Percentiles rank a stretch among this genome's conserved stretches.
Evolutionary conservation across 1,140 invertebrate genomes (phyloP).

Genomic region (Ceratina calcarata): DNA sequence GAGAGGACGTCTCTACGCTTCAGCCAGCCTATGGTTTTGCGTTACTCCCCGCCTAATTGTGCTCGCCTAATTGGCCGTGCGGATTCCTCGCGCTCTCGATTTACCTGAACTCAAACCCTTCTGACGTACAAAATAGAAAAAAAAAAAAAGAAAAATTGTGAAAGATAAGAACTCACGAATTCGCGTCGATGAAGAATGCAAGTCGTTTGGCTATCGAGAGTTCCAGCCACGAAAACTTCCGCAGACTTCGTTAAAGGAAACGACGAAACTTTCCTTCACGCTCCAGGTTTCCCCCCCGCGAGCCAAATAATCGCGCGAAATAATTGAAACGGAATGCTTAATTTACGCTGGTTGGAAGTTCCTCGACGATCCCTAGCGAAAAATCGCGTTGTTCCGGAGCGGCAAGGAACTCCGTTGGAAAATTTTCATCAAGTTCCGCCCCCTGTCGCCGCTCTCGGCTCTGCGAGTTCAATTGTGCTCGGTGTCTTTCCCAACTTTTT

Average conservation of each 20-base stretch:
- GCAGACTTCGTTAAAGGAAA: constrained; percentile 53
- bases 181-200: constrained; percentile 56
- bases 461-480: not conserved
- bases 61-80: constrained; percentile 21
- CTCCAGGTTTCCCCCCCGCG: not conserved
- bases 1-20: constrained; percentile 19
- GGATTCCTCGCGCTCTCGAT: constrained; percentile 3
- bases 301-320: constrained; percentile 58
- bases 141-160: too few relatives aligned
- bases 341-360: constrained; percentile 35
- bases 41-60: constrained; percentile 4
- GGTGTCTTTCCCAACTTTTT: not conserved
- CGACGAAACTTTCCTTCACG: constrained; percentile 40
- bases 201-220: constrained; percentile 35
- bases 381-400: constrained; percentile 19
- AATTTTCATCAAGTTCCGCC: not conserved
- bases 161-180: not conserved
- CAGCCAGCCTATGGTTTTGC: constrained; percentile 1
- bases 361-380: not conserved
- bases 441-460: not conserved
- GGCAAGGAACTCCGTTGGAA: not conserved
- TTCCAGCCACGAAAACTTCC: constrained; percentile 40
- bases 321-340: constrained; percentile 63
- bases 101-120: not conserved
- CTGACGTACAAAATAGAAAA: too few relatives aligned